phyloP scores from a whole-genome alignment of 1,140 invertebrate species.

The Drosophila ambigua region DNA sequence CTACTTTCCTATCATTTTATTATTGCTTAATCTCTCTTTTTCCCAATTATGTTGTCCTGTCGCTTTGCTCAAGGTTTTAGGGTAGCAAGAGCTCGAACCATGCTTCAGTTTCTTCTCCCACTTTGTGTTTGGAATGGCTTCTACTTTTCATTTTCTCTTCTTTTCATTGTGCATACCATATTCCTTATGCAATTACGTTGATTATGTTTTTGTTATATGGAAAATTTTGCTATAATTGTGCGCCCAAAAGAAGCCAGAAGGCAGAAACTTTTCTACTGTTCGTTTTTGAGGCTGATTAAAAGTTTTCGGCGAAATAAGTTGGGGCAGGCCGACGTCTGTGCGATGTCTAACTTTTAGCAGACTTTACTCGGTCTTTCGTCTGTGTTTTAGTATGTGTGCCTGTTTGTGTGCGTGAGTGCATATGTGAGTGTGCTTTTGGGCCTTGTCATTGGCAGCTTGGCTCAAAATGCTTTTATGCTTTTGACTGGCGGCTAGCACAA shows the following conservation, averaged over 20 bases:
- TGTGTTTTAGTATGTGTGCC: slow-evolving; percentile 7
- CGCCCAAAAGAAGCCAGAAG: neutral
- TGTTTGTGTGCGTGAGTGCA: slow-evolving; percentile 10
- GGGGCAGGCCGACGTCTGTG: slow-evolving; percentile 63
- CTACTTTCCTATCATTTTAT: too few species aligned
- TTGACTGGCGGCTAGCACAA: slow-evolving; percentile 23
- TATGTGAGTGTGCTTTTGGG: slow-evolving; percentile 1
- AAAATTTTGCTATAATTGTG: slow-evolving; percentile 70
- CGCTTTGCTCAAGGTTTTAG: neutral
- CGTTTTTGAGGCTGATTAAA: slow-evolving; percentile 68
- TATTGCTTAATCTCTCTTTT: too few species aligned
- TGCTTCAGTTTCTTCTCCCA: slow-evolving; percentile 1
- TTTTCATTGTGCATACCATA: slow-evolving; percentile 42
- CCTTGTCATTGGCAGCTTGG: slow-evolving; percentile 46
- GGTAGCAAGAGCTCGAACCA: neutral
- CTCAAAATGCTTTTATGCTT: slow-evolving; percentile 47
- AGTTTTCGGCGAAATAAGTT: slow-evolving; percentile 66
- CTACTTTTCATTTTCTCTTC: slow-evolving; percentile 8
- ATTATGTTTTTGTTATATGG: slow-evolving; percentile 74
- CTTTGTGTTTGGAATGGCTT: neutral
- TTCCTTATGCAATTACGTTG: slow-evolving; percentile 77
- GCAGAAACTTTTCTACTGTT: slow-evolving; percentile 20
- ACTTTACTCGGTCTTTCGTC: slow-evolving; percentile 56
- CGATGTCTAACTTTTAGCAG: slow-evolving; percentile 70
- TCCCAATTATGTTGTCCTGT: neutral